Conservation (phyloP, 2,888 invertebrate genomes). For the Watsonalla binaria region DNA sequence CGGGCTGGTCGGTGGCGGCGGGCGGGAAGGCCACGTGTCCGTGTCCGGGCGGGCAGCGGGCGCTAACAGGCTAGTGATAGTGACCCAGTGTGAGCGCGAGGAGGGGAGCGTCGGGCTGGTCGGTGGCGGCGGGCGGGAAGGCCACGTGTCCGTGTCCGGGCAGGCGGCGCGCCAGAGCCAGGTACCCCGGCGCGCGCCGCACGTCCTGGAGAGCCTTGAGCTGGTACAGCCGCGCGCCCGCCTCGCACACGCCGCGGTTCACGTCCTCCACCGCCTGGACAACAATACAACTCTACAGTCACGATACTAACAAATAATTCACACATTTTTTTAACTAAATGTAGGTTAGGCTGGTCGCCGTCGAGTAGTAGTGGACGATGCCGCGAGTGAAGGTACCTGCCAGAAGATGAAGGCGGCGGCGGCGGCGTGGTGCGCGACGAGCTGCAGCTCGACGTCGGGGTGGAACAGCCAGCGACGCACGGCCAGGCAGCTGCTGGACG, state of each 20-base stretch:
- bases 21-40: not conserved
- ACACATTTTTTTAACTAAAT: too few relatives aligned
- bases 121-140: slow-evolving; percentile 94
- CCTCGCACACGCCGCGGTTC: slow-evolving; percentile 93
- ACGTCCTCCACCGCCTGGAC: slow-evolving; percentile 93
- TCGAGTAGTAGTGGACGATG: too few relatives aligned
- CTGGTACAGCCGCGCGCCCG: slow-evolving; percentile 95
- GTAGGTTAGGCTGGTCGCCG: too few relatives aligned
- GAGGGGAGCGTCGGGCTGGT: slow-evolving; percentile 81
- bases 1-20: not conserved
- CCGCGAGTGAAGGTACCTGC: slow-evolving; percentile 76
- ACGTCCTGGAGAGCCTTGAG: slow-evolving; percentile 95
- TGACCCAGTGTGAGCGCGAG: slow-evolving; percentile 80
- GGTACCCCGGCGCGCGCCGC: slow-evolving; percentile 88
- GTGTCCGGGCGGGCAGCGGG: not conserved
- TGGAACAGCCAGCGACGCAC: slow-evolving; percentile 93
- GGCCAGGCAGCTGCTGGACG: slow-evolving; percentile 95
- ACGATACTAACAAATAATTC: not conserved
- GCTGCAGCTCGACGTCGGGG: slow-evolving; percentile 78
- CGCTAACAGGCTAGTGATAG: slow-evolving; percentile 6
- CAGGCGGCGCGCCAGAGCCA: slow-evolving; percentile 89
- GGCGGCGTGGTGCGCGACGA: slow-evolving; percentile 82
- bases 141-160: slow-evolving; percentile 96
- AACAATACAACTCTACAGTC: slow-evolving; percentile 5
- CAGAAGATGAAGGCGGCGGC: slow-evolving; percentile 92